These are phyloP conservation scores for Centroberyx gerrardi DNA, from an alignment of 2,797 vertebrate species.

Conservation along the genomic window DNA sequence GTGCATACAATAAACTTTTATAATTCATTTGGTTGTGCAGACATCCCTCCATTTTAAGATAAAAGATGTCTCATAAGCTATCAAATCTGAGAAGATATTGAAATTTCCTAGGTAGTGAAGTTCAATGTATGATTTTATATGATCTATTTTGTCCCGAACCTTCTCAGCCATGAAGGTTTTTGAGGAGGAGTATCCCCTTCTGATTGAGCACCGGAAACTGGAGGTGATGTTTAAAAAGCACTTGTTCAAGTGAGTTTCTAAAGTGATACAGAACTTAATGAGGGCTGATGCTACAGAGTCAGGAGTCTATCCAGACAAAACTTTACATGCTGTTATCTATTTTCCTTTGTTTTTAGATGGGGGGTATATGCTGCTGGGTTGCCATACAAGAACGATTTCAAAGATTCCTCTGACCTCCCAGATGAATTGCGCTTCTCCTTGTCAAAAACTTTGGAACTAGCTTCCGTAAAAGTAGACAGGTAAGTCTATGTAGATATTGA, in stretches of 20 bases:
- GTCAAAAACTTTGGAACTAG: background rate
- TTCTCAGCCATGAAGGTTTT: conserved; percentile 10
- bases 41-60: too few species aligned
- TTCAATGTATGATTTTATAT: background rate
- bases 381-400: conserved; percentile 22
- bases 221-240: conserved; percentile 30
- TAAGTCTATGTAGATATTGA: conserved; percentile 20
- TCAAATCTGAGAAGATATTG: too few species aligned
- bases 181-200: conserved; percentile 29
- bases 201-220: conserved; percentile 15
- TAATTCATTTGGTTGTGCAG: too few species aligned
- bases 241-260: conserved; percentile 63
- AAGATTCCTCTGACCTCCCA: conserved; percentile 22
- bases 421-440: conserved; percentile 45
- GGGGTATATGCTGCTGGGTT: conserved; percentile 26
- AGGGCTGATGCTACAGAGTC: too few species aligned
- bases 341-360: conserved; percentile 57
- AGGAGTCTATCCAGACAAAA: background rate
- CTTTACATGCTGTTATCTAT: background rate
- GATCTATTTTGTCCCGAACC: background rate
- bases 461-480: background rate
- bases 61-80: too few species aligned
- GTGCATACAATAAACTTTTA: too few species aligned
- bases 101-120: too few species aligned
- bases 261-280: background rate